These are phyloP conservation scores for Lutjanus argentimaculatus DNA, from an alignment of 2,797 vertebrate genomes.

Conservation along the genomic window DNA sequence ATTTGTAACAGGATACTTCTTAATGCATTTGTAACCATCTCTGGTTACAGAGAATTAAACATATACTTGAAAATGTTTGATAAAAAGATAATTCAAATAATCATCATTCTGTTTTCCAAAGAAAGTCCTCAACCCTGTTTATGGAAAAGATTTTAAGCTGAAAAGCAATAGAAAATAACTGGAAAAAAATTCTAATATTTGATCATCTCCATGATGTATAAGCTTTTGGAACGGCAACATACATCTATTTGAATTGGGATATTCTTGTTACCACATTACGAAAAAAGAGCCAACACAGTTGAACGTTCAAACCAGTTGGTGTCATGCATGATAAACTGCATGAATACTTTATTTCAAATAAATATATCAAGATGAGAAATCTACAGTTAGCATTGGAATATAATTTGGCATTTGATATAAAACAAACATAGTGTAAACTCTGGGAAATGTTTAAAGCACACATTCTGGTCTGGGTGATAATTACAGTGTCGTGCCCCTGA, in stretches of 20 bases:
- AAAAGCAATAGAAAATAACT: background rate
- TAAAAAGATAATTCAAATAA: background rate
- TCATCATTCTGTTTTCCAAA: background rate
- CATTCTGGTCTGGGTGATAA: background rate
- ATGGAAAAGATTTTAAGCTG: background rate
- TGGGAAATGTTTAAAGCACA: background rate
- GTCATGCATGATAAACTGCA: background rate
- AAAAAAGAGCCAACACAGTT: background rate
- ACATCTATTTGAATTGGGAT: background rate
- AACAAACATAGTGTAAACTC: background rate
- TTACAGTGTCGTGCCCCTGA: background rate
- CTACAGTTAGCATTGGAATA: background rate
- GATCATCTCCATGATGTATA: background rate
- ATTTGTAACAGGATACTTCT: too few relatives aligned
- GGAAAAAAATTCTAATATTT: background rate
- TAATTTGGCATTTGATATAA: background rate
- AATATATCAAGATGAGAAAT: constrained; percentile 3
- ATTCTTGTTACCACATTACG: background rate
- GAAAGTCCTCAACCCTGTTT: background rate
- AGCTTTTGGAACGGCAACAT: background rate
- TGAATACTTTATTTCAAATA: constrained; percentile 11
- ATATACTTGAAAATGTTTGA: background rate
- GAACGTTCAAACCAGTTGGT: background rate
- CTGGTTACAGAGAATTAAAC: background rate
- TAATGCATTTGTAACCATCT: too few relatives aligned